Evolutionary conservation across 1,140 invertebrate genomes (phyloP), one percentile per base, ranked within the genome.

Genomic region (Globodera ellingtonae): DNA sequence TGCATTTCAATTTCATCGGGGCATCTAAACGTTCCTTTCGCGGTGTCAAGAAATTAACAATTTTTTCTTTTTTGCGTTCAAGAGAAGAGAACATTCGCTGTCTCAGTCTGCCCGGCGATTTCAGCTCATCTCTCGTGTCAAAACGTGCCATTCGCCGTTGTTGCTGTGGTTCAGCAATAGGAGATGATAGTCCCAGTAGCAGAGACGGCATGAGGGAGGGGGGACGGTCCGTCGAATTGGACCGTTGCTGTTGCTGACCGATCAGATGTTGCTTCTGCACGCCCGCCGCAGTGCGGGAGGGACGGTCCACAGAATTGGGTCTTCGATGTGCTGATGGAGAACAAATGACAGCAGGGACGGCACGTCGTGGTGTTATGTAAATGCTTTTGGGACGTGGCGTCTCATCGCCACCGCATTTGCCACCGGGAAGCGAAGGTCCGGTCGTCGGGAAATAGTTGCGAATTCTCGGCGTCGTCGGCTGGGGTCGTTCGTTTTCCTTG

Each of bases 41-140:
- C 8, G 82, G 82, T 47, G 82, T 83, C 8, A 83, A 48, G 21
- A 83, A 62, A 75, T 70, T 83, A 15, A 84, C 82, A 18, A 83
- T 81, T 65, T 79, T 83, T 46, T 84, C 83, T 7, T 72, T 75
- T 70, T 83, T 83, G 13, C 84, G 74, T 66, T 85, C 84, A 24
- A 85, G 75, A 50, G 84, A 85, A 15, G 80, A 72, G 59, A 87
- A 86, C 15, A 85, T 73, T 35, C 84, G 76, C 75, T 78, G 81
- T 4, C 81, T 59, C 21, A 86, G 66, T 56, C 83, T 79, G 52
- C 66, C 65, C 59, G 70, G 59, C 10, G 70, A 76, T 48, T 72
- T 73, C 48, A 46, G 35, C 50, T 48, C 56, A 47, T 76, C 50
- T 79, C 67, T 35, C 67, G 18, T 44, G 18, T 79, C 69, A 15